A percentile compares a stretch with the other conserved stretches of the same genome.
These are phyloP conservation scores for Takifugu flavidus DNA, from an alignment of 2,113 vertebrate genomes.

Conservation along the genomic window DNA sequence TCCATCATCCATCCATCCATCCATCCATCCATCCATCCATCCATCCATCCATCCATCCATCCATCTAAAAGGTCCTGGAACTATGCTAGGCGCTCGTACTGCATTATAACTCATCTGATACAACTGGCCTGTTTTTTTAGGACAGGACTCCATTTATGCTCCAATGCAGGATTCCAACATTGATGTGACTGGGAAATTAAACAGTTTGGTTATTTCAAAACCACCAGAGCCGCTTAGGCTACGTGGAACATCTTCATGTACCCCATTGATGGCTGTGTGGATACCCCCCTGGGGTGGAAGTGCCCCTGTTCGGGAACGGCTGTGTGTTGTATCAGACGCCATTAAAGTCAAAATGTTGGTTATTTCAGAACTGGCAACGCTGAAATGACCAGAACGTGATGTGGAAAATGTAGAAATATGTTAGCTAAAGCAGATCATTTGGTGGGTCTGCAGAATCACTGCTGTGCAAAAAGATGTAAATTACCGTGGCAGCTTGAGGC, in stretches of 20 bases:
- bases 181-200: no score
- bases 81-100: no score
- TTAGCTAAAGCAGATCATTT: conserved; percentile 8
- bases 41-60: no score
- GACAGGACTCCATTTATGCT: no score
- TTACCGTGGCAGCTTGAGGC: conserved; percentile 13
- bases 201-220: no score
- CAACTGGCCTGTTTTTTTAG: no score
- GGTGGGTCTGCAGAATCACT: conserved; percentile 7
- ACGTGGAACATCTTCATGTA: not conserved
- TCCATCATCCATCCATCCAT: no score
- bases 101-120: no score
- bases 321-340: not conserved
- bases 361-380: not conserved
- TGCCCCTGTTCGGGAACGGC: not conserved
- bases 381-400: not conserved
- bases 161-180: no score
- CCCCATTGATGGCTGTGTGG: not conserved
- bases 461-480: conserved; percentile 31
- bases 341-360: not conserved
- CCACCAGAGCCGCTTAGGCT: no score
- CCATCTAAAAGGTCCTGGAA: no score
- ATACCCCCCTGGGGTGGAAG: not conserved
- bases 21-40: no score
- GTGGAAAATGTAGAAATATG: conserved; percentile 8